Base-by-base conservation (phyloP, 1,140 invertebrate species). In the Rhyzopertha dominica region DNA sequence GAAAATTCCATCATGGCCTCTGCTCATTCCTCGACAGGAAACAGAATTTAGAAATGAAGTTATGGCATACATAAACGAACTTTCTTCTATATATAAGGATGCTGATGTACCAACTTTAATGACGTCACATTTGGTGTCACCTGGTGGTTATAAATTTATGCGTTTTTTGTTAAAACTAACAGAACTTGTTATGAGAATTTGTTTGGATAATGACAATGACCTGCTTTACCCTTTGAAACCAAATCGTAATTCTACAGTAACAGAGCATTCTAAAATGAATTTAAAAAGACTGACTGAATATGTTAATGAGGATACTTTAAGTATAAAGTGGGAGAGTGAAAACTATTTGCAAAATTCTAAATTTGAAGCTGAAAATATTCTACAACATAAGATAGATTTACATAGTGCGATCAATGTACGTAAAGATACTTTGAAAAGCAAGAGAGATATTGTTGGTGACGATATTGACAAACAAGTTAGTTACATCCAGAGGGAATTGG, bases 91-190 rank as follows among this genome's bases (percentile, higher is more conserved):
- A 8, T 50, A 56, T 37, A 34, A 46, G 20, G 31, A 50, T 28
- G 26, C 32, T 3, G 28, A 43, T 20, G 40, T 56, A 8, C 50
- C 47, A 16, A 29, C n/a, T 1, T 30, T 53, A 4, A 34, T 47
- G 25, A 22, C 54, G 13, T 56, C 54, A 0, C 54, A 56, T 35
- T 42, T 56, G 16, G 41, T 56, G n/a, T 44, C 43, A 9, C 54
- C 54, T 17, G 54, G 54, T 25, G 51, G 51, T 5, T 41, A 22
- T 23, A 50, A 53, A 38, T 56, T 56, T 43, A 39, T 40, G 5
- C 32, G 34, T 13, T 43, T 50, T 17, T 50, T 56, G 35, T 30
- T 50, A 5, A 40, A 39, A 32, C 24, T 56, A 16, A 43, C 51
- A 20, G 23, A 43, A 34, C 20, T 53, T 18, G 54, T 56, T 35